These are phyloP conservation scores for Ypsolopha sequella DNA, from an alignment of 2,888 invertebrate genomes.

Conservation along the genomic window DNA sequence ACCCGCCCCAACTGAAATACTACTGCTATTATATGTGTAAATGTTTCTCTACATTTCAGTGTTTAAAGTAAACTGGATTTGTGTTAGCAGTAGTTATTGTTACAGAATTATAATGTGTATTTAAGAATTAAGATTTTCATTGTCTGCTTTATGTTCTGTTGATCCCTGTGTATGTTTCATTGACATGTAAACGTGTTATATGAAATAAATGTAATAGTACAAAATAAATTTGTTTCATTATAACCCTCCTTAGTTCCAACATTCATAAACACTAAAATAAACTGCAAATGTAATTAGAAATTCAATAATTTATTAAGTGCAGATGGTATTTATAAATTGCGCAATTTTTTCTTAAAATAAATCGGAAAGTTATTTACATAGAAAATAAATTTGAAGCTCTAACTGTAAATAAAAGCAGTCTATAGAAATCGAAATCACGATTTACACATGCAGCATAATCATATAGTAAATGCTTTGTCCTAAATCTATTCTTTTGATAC, in stretches of 20 bases:
- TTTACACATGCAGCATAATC: constrained; percentile 1
- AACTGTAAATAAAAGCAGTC: constrained; percentile 60
- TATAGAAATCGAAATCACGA: constrained; percentile 22
- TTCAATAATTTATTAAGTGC: constrained; percentile 68
- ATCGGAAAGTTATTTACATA: constrained; percentile 51
- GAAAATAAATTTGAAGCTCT: constrained; percentile 41
- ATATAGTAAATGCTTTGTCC: constrained; percentile 40
- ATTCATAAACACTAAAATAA: constrained; percentile 10
- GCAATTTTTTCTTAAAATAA: constrained; percentile 52
- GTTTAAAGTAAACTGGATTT: background rate
- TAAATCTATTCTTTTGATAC: constrained; percentile 51
- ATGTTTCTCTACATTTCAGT: background rate
- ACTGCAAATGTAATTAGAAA: constrained; percentile 25
- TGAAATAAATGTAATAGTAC: constrained; percentile 21
- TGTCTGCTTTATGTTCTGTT: constrained; percentile 18
- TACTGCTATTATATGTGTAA: background rate
- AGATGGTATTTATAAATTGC: constrained; percentile 52
- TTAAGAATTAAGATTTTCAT: too few species aligned
- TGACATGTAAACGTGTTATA: constrained; percentile 39
- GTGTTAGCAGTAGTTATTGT: constrained; percentile 1
- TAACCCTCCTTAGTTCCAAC: background rate
- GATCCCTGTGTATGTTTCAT: constrained; percentile 32
- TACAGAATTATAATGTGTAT: background rate
- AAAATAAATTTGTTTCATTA: constrained; percentile 12
- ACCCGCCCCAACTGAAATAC: background rate